Conservation (phyloP, 2,888 invertebrate species). For the Thysanoteuthis rhombus region DNA sequence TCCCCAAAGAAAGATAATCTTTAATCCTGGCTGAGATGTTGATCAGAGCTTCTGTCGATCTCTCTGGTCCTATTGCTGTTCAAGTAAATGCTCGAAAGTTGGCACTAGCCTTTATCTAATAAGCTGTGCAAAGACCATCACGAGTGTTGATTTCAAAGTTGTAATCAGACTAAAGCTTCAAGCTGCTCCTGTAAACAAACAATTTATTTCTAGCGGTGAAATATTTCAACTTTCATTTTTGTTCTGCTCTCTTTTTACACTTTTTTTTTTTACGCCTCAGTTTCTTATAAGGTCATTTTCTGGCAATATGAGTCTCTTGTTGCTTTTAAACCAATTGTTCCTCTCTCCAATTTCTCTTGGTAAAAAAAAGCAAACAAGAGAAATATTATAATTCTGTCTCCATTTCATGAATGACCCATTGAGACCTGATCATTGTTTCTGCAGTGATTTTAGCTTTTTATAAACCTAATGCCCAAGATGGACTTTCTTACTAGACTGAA, state of each 20-base stretch:
- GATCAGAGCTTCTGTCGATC: neutral
- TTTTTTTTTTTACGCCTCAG: neutral
- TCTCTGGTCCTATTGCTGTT: neutral
- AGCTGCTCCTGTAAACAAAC: neutral
- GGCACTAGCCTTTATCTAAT: neutral
- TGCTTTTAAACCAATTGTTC: neutral
- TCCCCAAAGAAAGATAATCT: neutral
- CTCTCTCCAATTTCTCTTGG: too few relatives aligned
- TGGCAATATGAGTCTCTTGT: neutral
- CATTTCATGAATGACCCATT: too few relatives aligned
- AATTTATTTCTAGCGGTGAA: neutral
- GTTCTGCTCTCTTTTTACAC: neutral
- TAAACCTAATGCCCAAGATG: too few relatives aligned
- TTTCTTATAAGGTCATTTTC: neutral
- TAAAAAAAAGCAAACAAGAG: too few relatives aligned
- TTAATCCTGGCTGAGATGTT: neutral
- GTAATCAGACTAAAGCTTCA: neutral
- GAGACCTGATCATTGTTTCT: too few relatives aligned
- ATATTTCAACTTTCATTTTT: neutral
- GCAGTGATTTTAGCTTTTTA: too few relatives aligned
- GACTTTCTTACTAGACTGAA: too few relatives aligned
- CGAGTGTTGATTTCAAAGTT: neutral
- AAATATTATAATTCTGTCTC: too few relatives aligned
- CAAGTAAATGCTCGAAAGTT: neutral
- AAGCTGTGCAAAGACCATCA: neutral